Evolutionary conservation across 35 echinoderm and acorn worm species (phyloP), one percentile per base, ranked within the genome.

Genomic region (Stichopus chloronotus): DNA sequence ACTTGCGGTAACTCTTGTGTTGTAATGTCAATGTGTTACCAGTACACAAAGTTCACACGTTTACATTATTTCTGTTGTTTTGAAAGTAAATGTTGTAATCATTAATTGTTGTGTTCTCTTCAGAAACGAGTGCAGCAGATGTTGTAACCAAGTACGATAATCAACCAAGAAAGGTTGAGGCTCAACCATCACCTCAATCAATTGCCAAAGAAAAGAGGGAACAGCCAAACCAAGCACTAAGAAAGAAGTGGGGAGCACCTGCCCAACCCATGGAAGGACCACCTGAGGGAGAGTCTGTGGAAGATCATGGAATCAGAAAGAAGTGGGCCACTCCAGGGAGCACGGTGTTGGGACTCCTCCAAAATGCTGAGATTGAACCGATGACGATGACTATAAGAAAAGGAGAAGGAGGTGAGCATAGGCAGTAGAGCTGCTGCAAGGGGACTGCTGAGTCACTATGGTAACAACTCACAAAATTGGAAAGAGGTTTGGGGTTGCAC

Each of bases 71-170:
- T n/a, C n/a, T n/a, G n/a, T n/a, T n/a, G n/a, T n/a, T n/a, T n/a
- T n/a, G n/a, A n/a, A n/a, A 43, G 30, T 43, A 43, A 43, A 43
- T 43, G 30, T 43, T 43, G 30, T 43, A 43, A 43, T 43, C 30
- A 1, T 43, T 43, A 43, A 43, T 43, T 43, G 30, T 43, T 43
- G 30, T 43, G 30, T 55, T 14, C 5, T 52, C 19, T 90, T 1
- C 90, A 97, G 95, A 91, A 25, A 97, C 95, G 52, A 88, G 95
- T 86, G 79, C 91, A 22, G 91, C 83, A 54, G 95, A 97, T 91
- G 78, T 94, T 8, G 95, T 97, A 4, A 90, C 92, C 53, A 90
- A 92, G 20, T 91, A 76, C 52, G 57, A 91, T 17, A 53, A n/a
- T 12, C n/a, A 12, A 17, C 24, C 85, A n/a, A 55, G 52, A 13